Conservation (phyloP, 2,113 vertebrate species). For the Pristiophorus japonicus region DNA sequence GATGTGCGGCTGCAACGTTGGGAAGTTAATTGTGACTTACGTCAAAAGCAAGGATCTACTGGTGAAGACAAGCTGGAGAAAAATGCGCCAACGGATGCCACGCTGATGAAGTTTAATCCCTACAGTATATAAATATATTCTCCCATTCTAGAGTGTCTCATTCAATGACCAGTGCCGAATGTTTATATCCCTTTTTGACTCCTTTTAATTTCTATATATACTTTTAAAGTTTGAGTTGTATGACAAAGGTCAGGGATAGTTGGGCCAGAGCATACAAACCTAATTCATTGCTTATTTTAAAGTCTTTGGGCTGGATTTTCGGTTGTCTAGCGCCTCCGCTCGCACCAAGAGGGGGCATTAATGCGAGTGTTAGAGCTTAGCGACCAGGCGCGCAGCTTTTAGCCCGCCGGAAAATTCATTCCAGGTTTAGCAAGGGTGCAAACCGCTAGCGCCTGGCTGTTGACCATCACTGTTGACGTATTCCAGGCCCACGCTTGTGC, state of each 20-base stretch:
- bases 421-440: too few relatives aligned
- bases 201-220: constrained; percentile 21
- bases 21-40: constrained; percentile 62
- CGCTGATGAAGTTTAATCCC: neutral
- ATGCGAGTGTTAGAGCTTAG: too few relatives aligned
- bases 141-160: neutral
- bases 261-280: neutral
- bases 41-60: constrained; percentile 75
- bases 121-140: constrained; percentile 24
- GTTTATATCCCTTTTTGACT: constrained; percentile 23
- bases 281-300: constrained; percentile 1
- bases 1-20: constrained; percentile 65
- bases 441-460: too few relatives aligned
- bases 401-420: too few relatives aligned
- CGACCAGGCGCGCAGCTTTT: too few relatives aligned
- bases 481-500: too few relatives aligned
- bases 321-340: too few relatives aligned
- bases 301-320: too few relatives aligned
- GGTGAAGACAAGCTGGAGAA: constrained; percentile 79
- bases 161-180: constrained; percentile 2
- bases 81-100: constrained; percentile 63
- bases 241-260: neutral
- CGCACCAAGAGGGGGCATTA: too few relatives aligned
- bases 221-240: constrained; percentile 11
- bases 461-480: too few relatives aligned